Evolutionary conservation across 2,888 invertebrate genomes (phyloP), one percentile per base, ranked within the genome.

Genomic region (Epinotia brunnichana): DNA sequence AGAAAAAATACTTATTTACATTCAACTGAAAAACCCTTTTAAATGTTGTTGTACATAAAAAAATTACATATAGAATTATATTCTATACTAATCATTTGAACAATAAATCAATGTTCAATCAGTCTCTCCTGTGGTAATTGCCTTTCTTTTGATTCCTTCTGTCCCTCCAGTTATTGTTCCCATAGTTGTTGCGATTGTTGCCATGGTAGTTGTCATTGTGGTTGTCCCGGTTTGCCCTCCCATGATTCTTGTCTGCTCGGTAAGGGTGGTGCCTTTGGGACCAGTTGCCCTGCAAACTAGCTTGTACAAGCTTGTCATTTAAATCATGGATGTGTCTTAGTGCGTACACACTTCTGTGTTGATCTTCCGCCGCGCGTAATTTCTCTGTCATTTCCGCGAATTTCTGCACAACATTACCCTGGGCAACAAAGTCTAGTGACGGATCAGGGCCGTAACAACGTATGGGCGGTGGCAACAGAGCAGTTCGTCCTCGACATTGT

Each of bases 281-380:
- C 94, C 94, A 94, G 76, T 93, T 91, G 4, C 93, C 94, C 79
- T 93, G 93, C 77, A 94, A 86, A 75, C 94, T 94, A 11, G 92
- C 92, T 74, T 89, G 81, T 11, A 88, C 87, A 51, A 93, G 77
- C 62, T 87, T 86, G 73, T 91, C 88, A 75, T 80, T 81, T 41
- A 79, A 74, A 7, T 90, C 86, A 70, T 79, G 81, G 15, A 74
- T 77, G 68, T 82, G 83, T 39, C 83, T 76, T 4, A 81, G 78
- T 21, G 77, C 74, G 57, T 83, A 81, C 7, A 83, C 76, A 44
- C 77, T 74, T 61, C 76, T 81, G 2, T 83, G 78, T 19, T 83
- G 82, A 29, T 86, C 87, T 19, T 85, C 83, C 5, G 48, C 48
- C n/a, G 48, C 48, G 53, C 81, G 82, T 48, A 93, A 77, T 44